Conservation (phyloP, 2,888 invertebrate genomes). For the Reticulitermes lucifugus region DNA sequence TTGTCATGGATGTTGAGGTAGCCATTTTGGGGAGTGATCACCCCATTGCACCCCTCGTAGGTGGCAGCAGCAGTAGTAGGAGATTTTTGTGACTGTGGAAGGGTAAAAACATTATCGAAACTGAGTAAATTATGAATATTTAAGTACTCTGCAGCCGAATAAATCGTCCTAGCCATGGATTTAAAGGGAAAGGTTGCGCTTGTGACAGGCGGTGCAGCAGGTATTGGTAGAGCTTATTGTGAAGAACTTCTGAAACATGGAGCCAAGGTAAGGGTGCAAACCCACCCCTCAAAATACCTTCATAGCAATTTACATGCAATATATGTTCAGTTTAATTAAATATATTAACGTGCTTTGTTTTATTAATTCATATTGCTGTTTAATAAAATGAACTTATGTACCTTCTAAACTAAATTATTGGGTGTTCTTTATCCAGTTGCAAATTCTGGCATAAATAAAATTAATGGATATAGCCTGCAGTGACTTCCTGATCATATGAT, state of each 20-base stretch:
- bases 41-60: background rate
- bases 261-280: conserved; percentile 71
- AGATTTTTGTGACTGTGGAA: background rate
- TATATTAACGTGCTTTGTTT: background rate
- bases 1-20: too few relatives aligned
- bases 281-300: conserved; percentile 24
- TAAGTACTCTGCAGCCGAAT: background rate
- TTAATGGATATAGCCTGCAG: too few relatives aligned
- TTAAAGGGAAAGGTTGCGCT: conserved; percentile 79
- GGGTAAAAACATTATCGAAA: background rate
- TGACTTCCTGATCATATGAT: too few relatives aligned
- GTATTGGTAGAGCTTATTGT: conserved; percentile 78
- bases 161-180: conserved; percentile 67
- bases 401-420: background rate
- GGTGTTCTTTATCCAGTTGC: background rate
- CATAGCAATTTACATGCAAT: background rate
- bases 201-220: conserved; percentile 79
- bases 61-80: background rate
- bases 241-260: conserved; percentile 79
- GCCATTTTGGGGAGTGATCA: too few relatives aligned
- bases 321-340: background rate
- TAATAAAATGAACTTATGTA: background rate
- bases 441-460: too few relatives aligned
- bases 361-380: background rate
- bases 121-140: background rate